Base-by-base conservation (phyloP, 2,797 vertebrate genomes). In the Chelonia mydas region DNA sequence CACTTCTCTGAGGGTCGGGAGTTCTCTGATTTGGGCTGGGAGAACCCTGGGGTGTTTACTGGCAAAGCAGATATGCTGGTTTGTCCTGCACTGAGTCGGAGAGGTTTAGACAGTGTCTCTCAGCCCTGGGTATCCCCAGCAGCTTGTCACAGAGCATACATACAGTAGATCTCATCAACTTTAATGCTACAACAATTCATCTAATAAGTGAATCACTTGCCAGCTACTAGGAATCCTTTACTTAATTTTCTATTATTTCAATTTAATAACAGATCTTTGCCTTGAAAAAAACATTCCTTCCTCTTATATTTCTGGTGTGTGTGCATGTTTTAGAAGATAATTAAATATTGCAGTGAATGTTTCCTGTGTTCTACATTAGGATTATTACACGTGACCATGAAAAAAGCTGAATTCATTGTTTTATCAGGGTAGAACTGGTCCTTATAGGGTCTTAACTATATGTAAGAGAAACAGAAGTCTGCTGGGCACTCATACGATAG, bases 381-480 rank as follows among this genome's bases (percentile, higher is more conserved):
- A 83, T 95, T 94, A 83, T 95, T 89, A 87, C 33, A 86, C 3
- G 11, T 41, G 86, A 81, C 37, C 82, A 84, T 25, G 25, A 96
- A 96, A 95, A 92, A 92, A 94, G 45, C 11, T 95, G 74, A 92
- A 96, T 89, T 33, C 61, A 23, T 92, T 91, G 84, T 65, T 94
- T 76, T 89, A n/a, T 80, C n/a, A 53, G 28, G 95, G 65, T 50
- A 86, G 72, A 97, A 80, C 33, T 93, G 17, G 9, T 45, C 33
- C 27, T 94, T 88, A 27, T 11, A 92, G 92, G 91, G 74, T 93
- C 33, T 84, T 95, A 89, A 41, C 41, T 91, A 85, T 55, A 53
- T 90, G 21, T 87, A 93, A 96, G 57, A 86, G 81, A 85, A 93
- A 37, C 17, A 86, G 68, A 94, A 89, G 92, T 91, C 33, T 61